Percentiles rank a stretch among this genome's conserved stretches.
Evolutionary conservation across 2,113 vertebrate genomes (phyloP).

Genomic region (Neodontobutis hainanensis): DNA sequence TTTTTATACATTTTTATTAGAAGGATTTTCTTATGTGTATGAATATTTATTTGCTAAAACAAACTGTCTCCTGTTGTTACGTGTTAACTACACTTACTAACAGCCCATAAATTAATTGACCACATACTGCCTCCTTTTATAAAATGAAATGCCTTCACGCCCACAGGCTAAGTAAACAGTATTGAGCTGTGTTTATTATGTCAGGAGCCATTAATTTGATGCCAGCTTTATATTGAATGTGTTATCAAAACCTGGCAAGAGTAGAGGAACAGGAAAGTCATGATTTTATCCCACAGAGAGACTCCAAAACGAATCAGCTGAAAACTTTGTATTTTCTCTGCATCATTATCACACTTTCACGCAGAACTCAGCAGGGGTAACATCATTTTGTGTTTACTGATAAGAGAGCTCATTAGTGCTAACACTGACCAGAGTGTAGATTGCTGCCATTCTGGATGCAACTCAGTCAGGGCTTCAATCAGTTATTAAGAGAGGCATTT

Average conservation of each 20-base stretch:
- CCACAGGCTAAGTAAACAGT: slow-evolving; percentile 50
- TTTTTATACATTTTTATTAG: too few relatives aligned
- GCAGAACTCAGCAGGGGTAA: slow-evolving; percentile 46
- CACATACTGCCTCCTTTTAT: slow-evolving; percentile 47
- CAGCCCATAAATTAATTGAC: slow-evolving; percentile 50
- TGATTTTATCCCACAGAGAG: slow-evolving; percentile 58
- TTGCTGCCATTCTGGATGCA: background rate
- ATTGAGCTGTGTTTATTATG: slow-evolving; percentile 68
- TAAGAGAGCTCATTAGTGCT: slow-evolving; percentile 45
- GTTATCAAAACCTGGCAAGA: slow-evolving; percentile 64
- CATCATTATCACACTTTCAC: slow-evolving; percentile 52
- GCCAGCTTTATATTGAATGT: slow-evolving; percentile 62
- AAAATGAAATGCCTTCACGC: slow-evolving; percentile 51
- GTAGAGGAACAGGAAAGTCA: slow-evolving; percentile 52
- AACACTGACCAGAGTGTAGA: slow-evolving; percentile 1
- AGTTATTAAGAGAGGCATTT: background rate
- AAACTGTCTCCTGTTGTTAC: slow-evolving; percentile 9
- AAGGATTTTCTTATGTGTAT: background rate
- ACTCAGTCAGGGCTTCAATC: background rate
- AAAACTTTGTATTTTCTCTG: slow-evolving; percentile 43
- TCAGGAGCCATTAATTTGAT: slow-evolving; percentile 68
- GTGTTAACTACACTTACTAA: slow-evolving; percentile 48
- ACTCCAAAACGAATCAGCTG: slow-evolving; percentile 55
- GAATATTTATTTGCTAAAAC: slow-evolving; percentile 1
- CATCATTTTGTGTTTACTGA: slow-evolving; percentile 51